phyloP scores from a whole-genome alignment of 1,140 invertebrate species.

The Whitmania pigra region DNA sequence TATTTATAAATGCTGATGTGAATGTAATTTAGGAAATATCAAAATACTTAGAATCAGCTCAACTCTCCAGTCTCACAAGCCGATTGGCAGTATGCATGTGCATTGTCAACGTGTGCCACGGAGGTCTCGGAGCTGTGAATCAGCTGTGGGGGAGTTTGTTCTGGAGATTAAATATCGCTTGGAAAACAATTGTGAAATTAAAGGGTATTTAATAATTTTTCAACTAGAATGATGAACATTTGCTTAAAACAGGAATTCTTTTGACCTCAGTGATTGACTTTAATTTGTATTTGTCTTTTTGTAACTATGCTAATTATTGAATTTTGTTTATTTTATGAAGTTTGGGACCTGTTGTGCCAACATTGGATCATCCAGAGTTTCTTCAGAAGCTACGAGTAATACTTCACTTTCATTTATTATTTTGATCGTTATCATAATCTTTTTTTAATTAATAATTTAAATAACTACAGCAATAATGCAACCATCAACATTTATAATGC shows the following conservation, averaged over 20 bases:
- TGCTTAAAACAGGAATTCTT: too few relatives aligned
- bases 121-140: slow-evolving; percentile 63
- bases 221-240: too few relatives aligned
- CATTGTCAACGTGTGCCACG: slow-evolving; percentile 60
- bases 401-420: too few relatives aligned
- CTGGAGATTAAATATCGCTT: slow-evolving; percentile 76
- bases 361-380: slow-evolving; percentile 72
- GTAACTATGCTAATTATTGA: too few relatives aligned
- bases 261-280: too few relatives aligned
- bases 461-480: too few relatives aligned
- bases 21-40: slow-evolving; percentile 29
- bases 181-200: slow-evolving; percentile 65
- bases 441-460: too few relatives aligned
- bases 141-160: slow-evolving; percentile 81
- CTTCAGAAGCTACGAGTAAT: slow-evolving; percentile 73
- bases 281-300: too few relatives aligned
- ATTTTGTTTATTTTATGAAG: slow-evolving; percentile 41
- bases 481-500: slow-evolving; percentile 28
- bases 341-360: slow-evolving; percentile 58
- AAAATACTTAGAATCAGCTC: slow-evolving; percentile 55
- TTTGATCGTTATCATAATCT: slow-evolving; percentile 16
- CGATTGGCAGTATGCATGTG: slow-evolving; percentile 65
- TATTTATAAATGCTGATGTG: slow-evolving; percentile 3
- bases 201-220: slow-evolving; percentile 58
- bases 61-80: slow-evolving; percentile 65